Conservation (phyloP, 1,140 invertebrate genomes). For the Bradysia coprophila region DNA sequence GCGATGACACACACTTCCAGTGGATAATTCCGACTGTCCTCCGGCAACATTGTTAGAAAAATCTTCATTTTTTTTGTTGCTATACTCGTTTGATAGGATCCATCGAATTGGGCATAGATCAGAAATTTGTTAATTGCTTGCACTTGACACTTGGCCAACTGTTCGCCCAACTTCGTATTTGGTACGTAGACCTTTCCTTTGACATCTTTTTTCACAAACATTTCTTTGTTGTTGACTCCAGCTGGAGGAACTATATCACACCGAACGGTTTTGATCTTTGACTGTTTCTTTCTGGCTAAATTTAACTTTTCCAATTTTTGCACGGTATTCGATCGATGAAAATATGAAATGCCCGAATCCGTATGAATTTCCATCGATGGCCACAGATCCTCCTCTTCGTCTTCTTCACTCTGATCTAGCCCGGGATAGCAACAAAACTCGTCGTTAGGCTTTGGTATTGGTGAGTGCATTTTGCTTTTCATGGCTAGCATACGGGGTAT, state of each 20-base stretch:
- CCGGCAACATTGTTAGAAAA: slow-evolving; percentile 70
- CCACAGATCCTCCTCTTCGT: slow-evolving; percentile 39
- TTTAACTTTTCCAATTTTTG: slow-evolving; percentile 78
- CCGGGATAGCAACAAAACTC: slow-evolving; percentile 50
- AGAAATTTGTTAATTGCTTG: slow-evolving; percentile 68
- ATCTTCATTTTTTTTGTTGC: slow-evolving; percentile 64
- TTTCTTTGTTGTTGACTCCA: slow-evolving; percentile 30
- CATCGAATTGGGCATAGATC: slow-evolving; percentile 84
- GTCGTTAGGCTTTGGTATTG: slow-evolving; percentile 25
- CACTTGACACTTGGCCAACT: slow-evolving; percentile 53
- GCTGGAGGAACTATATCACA: slow-evolving; percentile 40
- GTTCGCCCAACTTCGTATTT: slow-evolving; percentile 46
- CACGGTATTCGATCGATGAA: slow-evolving; percentile 76
- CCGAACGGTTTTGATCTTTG: slow-evolving; percentile 60
- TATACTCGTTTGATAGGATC: slow-evolving; percentile 57
- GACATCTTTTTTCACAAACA: slow-evolving; percentile 42
- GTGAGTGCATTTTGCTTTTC: not conserved
- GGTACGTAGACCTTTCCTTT: slow-evolving; percentile 14
- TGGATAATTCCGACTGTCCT: slow-evolving; percentile 64
- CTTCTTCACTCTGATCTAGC: slow-evolving; percentile 56
- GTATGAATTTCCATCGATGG: slow-evolving; percentile 52
- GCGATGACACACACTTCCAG: slow-evolving; percentile 61
- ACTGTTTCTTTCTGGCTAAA: slow-evolving; percentile 58
- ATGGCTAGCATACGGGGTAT: slow-evolving; percentile 16
- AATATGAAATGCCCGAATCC: slow-evolving; percentile 52